phyloP scores from a whole-genome alignment of 2,888 invertebrate species.

The Agrochola litura region DNA sequence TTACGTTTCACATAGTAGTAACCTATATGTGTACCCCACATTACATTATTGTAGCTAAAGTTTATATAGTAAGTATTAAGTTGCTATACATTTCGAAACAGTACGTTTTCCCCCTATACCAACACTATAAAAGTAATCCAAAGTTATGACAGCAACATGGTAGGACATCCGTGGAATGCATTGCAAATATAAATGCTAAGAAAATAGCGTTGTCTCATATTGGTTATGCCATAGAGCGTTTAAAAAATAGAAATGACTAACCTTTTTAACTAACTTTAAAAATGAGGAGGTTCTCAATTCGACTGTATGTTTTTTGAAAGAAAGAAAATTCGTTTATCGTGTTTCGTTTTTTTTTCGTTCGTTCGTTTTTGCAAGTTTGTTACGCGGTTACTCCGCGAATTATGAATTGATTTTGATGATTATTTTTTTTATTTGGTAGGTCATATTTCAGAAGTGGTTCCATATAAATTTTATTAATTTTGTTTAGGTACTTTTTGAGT shows the following conservation, averaged over 20 bases:
- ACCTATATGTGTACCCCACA: not conserved
- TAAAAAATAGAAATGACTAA: not conserved
- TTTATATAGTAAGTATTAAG: not conserved
- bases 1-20: not conserved
- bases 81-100: constrained; percentile 1
- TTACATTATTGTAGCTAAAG: constrained; percentile 2
- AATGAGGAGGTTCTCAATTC: too few relatives aligned
- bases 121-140: constrained; percentile 35
- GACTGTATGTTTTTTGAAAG: too few relatives aligned
- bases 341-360: too few relatives aligned
- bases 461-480: too few relatives aligned
- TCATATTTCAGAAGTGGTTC: too few relatives aligned
- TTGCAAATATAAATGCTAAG: constrained; percentile 43
- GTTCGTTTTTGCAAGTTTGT: too few relatives aligned
- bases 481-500: too few relatives aligned
- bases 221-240: constrained; percentile 9
- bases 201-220: constrained; percentile 26
- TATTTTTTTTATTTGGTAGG: too few relatives aligned
- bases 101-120: constrained; percentile 16
- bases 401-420: too few relatives aligned
- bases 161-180: constrained; percentile 50
- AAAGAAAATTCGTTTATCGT: too few relatives aligned
- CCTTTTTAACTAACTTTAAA: not conserved
- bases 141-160: constrained; percentile 46
- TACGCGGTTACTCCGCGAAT: too few relatives aligned